phyloP scores from a whole-genome alignment of 2,797 vertebrate species.

The Channallabes apus region DNA sequence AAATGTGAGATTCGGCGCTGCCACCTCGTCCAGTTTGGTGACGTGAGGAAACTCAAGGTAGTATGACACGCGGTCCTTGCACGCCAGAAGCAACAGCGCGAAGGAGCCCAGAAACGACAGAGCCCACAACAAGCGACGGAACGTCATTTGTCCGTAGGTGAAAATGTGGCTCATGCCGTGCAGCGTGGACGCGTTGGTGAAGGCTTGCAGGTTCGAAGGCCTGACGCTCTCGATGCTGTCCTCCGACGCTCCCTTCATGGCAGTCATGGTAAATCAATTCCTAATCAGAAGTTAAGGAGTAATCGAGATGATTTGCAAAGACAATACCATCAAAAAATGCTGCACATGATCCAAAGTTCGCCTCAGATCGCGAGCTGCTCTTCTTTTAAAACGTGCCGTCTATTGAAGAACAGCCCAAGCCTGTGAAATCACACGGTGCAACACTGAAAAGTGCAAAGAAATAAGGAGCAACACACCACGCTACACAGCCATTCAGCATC shows the following conservation, averaged over 20 bases:
- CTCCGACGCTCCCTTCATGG: slow-evolving; percentile 82
- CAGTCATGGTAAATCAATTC: slow-evolving; percentile 64
- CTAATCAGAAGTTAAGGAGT: slow-evolving; percentile 59
- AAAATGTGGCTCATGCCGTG: slow-evolving; percentile 90
- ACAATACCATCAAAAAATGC: slow-evolving; percentile 33
- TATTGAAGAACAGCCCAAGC: slow-evolving; percentile 73
- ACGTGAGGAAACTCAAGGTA: slow-evolving; percentile 84
- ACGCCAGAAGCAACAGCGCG: slow-evolving; percentile 80
- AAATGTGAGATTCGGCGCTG: slow-evolving; percentile 84
- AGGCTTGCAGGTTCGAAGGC: slow-evolving; percentile 83
- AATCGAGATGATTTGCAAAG: slow-evolving; percentile 49
- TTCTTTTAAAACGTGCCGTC: slow-evolving; percentile 69
- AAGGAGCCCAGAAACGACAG: slow-evolving; percentile 83
- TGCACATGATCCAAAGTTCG: slow-evolving; percentile 64
- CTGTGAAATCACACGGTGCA: slow-evolving; percentile 63
- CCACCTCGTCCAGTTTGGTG: slow-evolving; percentile 82
- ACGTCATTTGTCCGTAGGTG: slow-evolving; percentile 83
- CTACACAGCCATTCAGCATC: slow-evolving; percentile 72
- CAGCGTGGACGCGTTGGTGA: slow-evolving; percentile 85
- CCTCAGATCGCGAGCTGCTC: slow-evolving; percentile 59
- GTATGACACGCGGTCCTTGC: slow-evolving; percentile 83
- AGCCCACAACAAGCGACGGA: slow-evolving; percentile 83
- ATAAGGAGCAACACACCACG: slow-evolving; percentile 57
- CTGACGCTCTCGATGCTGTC: slow-evolving; percentile 80
- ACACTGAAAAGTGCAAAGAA: slow-evolving; percentile 59